phyloP scores from a whole-genome alignment of 2,113 vertebrate genomes.

The Saccopteryx leptura region DNA sequence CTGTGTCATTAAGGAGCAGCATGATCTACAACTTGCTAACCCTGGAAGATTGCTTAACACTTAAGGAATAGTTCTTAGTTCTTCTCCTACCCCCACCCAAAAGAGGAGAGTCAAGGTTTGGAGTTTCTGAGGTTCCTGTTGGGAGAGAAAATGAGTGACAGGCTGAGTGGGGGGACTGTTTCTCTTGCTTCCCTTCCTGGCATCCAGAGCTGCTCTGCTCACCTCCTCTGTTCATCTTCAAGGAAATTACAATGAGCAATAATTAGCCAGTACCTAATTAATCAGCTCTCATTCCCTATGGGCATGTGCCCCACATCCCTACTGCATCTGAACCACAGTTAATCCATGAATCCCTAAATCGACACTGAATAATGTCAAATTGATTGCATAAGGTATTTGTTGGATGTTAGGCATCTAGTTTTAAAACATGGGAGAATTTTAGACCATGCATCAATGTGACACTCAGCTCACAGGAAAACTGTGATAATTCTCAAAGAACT shows the following conservation, averaged over 20 bases:
- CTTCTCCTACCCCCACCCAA: neutral
- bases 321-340: neutral
- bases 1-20: neutral
- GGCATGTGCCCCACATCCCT: neutral
- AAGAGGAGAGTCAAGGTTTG: neutral
- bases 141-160: neutral
- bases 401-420: constrained; percentile 7
- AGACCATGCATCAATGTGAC: neutral
- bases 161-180: neutral
- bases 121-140: neutral
- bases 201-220: neutral
- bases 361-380: neutral
- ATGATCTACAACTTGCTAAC: neutral
- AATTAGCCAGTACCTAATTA: neutral
- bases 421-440: constrained; percentile 58
- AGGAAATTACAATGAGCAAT: neutral
- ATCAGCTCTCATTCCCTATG: neutral
- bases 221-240: neutral
- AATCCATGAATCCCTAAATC: neutral
- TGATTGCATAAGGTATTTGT: neutral
- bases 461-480: constrained; percentile 39
- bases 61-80: constrained; percentile 18
- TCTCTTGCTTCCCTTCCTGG: neutral
- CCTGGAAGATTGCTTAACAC: neutral
- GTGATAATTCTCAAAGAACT: constrained; percentile 24